Evolutionary conservation across 92 coral and sea anemone species (phyloP).

Genomic region (Heteractis magnifica): DNA sequence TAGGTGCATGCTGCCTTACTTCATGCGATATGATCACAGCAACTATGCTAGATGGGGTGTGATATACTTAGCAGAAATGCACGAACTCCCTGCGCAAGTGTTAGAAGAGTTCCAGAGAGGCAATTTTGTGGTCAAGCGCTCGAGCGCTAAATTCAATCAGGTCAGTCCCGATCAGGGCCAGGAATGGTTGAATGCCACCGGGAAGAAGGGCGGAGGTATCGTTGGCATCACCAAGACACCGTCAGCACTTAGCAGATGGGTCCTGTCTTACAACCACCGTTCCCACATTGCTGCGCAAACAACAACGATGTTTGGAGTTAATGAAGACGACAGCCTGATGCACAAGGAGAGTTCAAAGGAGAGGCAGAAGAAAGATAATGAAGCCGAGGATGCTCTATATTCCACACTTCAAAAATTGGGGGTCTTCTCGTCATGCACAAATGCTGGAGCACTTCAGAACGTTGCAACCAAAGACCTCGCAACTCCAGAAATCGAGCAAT

Average conservation of each 20-base stretch:
- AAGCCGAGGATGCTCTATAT: constrained; percentile 15
- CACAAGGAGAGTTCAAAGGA: constrained; percentile 16
- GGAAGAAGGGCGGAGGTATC: constrained; percentile 56
- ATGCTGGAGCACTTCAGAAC: constrained; percentile 16
- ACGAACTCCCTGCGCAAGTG: constrained; percentile 43
- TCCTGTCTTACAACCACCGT: constrained; percentile 53
- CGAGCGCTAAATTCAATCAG: constrained; percentile 7
- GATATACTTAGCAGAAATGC: constrained; percentile 46
- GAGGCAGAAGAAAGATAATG: constrained; percentile 28
- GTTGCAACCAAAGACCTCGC: constrained; percentile 40
- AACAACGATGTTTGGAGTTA: constrained; percentile 1
- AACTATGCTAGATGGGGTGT: constrained; percentile 48
- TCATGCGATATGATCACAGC: constrained; percentile 31
- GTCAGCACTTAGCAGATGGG: constrained; percentile 62
- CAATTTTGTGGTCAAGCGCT: constrained; percentile 28
- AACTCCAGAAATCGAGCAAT: constrained; percentile 39
- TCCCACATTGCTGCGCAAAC: constrained; percentile 50
- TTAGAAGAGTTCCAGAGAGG: constrained; percentile 37
- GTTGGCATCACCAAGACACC: constrained; percentile 29
- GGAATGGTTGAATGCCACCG: constrained; percentile 53
- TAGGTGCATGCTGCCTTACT: constrained; percentile 43
- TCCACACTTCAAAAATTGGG: neutral
- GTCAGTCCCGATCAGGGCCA: constrained; percentile 41
- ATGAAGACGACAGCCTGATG: constrained; percentile 13
- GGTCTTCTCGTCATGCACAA: neutral